Base-by-base conservation (phyloP, 2,113 vertebrate species). In the Poecile atricapillus region DNA sequence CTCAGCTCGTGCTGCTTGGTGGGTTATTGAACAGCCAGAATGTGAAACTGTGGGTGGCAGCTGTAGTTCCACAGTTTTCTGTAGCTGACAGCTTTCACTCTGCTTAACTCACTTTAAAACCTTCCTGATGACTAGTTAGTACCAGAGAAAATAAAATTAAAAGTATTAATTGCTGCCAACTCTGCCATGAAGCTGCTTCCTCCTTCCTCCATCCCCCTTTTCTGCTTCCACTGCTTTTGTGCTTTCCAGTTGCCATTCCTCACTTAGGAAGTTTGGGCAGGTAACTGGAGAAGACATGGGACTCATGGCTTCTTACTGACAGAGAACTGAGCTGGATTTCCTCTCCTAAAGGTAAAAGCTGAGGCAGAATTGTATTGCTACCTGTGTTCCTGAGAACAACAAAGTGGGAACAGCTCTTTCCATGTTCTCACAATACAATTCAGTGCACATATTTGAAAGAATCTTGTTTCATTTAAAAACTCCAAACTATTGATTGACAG, bases 281-380 rank as follows among this genome's bases (percentile, higher is more conserved):
- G 33, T 33, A 76, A 46, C 1, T 4, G 5, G 23, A 67, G 39
- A 69, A 78, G 2, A 24, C 4, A 27, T 3, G 7, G 23, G 27
- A 56, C 20, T 33, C 7, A 7, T 2, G 24, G 37, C 47, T 50
- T 30, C 18, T 65, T 31, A 22, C 7, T 23, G 27, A 10, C 0
- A 37, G 35, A 65, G 59, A 84, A 33, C 41, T 31, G 56, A 58
- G 20, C 56, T 67, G 22, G 3, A 53, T 28, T 70, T 84, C 46
- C 18, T 46, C 52, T 94, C 55, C 12, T 12, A 18, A 46, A 56
- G 62, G n/a, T 39, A 52, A 56, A 67, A 59, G 43, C 28, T 62
- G 75, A 70, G 43, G 86, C 67, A 86, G 62, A 85, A 46, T 14
- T 47, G 46, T 7, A n/a, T 52, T 37, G 5, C 12, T 56, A 28